A percentile compares a stretch with the other conserved stretches of the same genome.
Evolutionary conservation across 1,140 invertebrate genomes (phyloP).

Genomic region (Apis cerana): DNA sequence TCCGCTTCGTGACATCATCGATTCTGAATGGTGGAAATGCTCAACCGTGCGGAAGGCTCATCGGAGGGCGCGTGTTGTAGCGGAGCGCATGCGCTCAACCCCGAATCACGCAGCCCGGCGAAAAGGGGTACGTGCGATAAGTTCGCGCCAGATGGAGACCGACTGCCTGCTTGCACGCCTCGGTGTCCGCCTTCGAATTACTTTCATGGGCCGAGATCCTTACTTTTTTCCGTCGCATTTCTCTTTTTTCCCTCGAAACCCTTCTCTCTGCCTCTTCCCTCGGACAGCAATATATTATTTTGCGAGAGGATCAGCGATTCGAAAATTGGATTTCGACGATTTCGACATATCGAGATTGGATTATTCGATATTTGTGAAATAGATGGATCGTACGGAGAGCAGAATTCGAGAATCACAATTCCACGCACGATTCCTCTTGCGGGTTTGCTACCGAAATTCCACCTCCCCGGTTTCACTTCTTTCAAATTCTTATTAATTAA

Average conservation of each 20-base stretch:
- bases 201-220: neutral
- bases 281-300: no score
- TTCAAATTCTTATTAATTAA: no score
- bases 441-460: no score
- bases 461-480: no score
- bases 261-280: neutral
- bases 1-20: constrained; percentile 78
- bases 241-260: neutral
- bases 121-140: constrained; percentile 42
- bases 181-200: constrained; percentile 4
- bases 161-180: constrained; percentile 50
- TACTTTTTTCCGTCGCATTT: neutral
- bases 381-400: no score
- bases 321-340: no score
- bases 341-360: no score
- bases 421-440: no score
- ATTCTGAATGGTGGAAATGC: constrained; percentile 81
- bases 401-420: no score
- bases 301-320: no score
- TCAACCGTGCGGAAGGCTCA: constrained; percentile 80
- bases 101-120: constrained; percentile 22
- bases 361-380: no score
- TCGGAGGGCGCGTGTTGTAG: constrained; percentile 77
- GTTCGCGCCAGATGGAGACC: constrained; percentile 68
- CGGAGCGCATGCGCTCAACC: constrained; percentile 62